phyloP scores from a whole-genome alignment of 2,888 invertebrate genomes.

The Drosophila mettleri region DNA sequence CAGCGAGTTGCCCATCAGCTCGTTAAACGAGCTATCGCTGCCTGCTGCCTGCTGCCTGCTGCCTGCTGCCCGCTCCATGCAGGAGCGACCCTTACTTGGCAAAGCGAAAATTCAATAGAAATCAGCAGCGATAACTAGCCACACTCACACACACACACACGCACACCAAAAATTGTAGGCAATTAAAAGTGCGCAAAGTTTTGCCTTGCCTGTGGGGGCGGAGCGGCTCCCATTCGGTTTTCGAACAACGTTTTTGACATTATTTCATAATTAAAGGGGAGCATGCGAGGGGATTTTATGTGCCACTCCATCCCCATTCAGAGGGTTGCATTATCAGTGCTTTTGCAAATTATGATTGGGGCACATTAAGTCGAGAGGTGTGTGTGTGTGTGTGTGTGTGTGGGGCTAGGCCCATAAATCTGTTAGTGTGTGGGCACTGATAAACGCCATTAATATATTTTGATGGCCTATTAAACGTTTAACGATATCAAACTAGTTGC shows the following conservation, averaged over 20 bases:
- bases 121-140: constrained; percentile 53
- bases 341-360: constrained; percentile 73
- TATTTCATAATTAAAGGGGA: constrained; percentile 70
- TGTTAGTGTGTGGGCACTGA: constrained; percentile 28
- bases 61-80: not conserved
- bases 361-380: constrained; percentile 39
- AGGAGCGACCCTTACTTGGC: constrained; percentile 25
- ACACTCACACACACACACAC: constrained; percentile 23
- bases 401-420: constrained; percentile 17
- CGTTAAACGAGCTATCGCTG: constrained; percentile 8
- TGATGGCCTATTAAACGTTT: constrained; percentile 78
- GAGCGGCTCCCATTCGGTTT: not conserved
- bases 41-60: not conserved
- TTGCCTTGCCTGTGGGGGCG: not conserved
- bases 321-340: constrained; percentile 70
- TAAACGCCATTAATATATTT: constrained; percentile 52
- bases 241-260: constrained; percentile 53
- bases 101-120: constrained; percentile 53
- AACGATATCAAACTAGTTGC: constrained; percentile 27
- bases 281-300: constrained; percentile 1
- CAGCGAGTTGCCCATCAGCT: constrained; percentile 32
- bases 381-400: not conserved
- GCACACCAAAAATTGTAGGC: constrained; percentile 47
- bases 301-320: not conserved
- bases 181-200: constrained; percentile 66